Percentiles rank a stretch among this genome's conserved stretches.
These are phyloP conservation scores for Drosophila erecta DNA, from an alignment of 1,140 invertebrate genomes.

Conservation along the genomic window DNA sequence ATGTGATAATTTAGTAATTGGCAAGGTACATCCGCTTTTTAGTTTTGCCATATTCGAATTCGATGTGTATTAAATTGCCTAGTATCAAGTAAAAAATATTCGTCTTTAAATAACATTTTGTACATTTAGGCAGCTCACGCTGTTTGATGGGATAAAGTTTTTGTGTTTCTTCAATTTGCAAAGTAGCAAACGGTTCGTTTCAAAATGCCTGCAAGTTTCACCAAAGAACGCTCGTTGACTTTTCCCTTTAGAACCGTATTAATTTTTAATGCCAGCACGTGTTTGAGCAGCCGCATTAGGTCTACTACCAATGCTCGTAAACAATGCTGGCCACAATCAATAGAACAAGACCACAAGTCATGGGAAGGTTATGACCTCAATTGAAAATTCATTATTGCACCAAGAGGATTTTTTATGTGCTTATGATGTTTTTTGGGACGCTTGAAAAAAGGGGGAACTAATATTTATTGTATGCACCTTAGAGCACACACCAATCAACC, in stretches of 20 bases:
- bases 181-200: constrained; percentile 47
- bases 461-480: constrained; percentile 70
- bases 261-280: constrained; percentile 74
- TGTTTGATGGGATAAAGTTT: not conserved
- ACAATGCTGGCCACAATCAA: constrained; percentile 51
- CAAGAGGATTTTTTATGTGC: constrained; percentile 38
- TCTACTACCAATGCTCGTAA: constrained; percentile 53
- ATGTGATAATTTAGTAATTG: too few species aligned
- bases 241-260: constrained; percentile 49
- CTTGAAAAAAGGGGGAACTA: constrained; percentile 53
- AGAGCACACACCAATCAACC: constrained; percentile 16
- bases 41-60: too few species aligned
- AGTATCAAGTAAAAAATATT: too few species aligned
- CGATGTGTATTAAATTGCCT: too few species aligned
- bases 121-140: too few species aligned
- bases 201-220: not conserved
- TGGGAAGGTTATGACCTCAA: constrained; percentile 29
- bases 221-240: not conserved
- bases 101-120: too few species aligned
- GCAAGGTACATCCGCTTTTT: too few species aligned
- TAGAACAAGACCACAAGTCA: constrained; percentile 26
- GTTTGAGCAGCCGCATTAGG: constrained; percentile 42
- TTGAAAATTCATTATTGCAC: constrained; percentile 69
- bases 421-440: constrained; percentile 29
- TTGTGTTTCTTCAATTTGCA: constrained; percentile 50